Conservation (phyloP, 2,797 vertebrate genomes). For the Gadopsis marmoratus region DNA sequence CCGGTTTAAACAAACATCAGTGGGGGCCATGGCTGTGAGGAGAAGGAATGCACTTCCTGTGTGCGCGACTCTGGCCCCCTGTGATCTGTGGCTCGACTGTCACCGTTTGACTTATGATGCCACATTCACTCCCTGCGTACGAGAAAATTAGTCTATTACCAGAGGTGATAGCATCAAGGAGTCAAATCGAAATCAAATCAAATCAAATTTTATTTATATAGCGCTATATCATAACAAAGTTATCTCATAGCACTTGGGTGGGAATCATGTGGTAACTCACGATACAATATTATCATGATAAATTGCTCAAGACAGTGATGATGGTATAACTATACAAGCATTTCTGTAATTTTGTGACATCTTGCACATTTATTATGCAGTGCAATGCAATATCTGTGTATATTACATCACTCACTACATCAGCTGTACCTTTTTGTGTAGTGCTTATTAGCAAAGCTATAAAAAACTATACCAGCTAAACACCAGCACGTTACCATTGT, state of each 20-base stretch:
- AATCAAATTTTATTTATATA: too few species aligned
- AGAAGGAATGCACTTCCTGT: slow-evolving; percentile 92
- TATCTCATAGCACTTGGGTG: too few species aligned
- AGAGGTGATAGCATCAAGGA: slow-evolving; percentile 60
- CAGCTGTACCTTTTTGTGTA: background rate
- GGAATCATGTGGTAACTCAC: slow-evolving; percentile 26
- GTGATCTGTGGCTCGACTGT: slow-evolving; percentile 78
- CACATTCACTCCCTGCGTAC: slow-evolving; percentile 65
- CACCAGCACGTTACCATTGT: background rate
- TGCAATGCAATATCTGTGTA: background rate
- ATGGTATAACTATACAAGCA: background rate
- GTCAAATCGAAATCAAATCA: too few species aligned
- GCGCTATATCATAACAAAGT: too few species aligned
- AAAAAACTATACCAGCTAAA: background rate
- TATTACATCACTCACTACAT: background rate
- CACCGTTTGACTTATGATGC: slow-evolving; percentile 78
- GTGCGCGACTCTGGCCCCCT: slow-evolving; percentile 80
- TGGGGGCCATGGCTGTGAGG: slow-evolving; percentile 87
- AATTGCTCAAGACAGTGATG: slow-evolving; percentile 7
- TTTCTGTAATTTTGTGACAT: background rate
- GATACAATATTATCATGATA: slow-evolving; percentile 26
- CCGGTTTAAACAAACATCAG: slow-evolving; percentile 88
- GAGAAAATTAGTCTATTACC: slow-evolving; percentile 51
- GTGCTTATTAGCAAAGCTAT: background rate
- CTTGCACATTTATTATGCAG: background rate